Base-by-base conservation (phyloP, 2,113 vertebrate species). In the Lontra canadensis region DNA sequence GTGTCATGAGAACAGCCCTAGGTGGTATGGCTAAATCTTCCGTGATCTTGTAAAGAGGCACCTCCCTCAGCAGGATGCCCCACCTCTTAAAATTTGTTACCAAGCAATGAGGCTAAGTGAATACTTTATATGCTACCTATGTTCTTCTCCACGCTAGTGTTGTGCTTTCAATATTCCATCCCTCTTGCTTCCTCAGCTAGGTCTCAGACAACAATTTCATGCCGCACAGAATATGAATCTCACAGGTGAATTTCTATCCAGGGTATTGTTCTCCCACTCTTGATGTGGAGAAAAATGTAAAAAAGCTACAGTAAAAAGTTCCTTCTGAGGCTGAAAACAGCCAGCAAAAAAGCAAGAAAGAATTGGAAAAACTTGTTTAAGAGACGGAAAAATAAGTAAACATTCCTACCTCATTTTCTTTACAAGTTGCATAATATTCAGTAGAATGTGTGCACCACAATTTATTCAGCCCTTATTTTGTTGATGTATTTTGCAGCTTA, bases 161-260 rank as follows among this genome's bases (percentile, higher is more conserved):
- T 89, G n/a, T 23, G 47, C 15, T 69, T 96, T 96, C 59, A 42
- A 1, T 87, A 96, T 90, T 94, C 49, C 57, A 42, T 87, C 52
- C n/a, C 20, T 92, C 74, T 65, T 88, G 18, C 49, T 97, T 97
- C 59, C n/a, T 92, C 44, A 78, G 49, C 52, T 86, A 61, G 83
- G 61, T 95, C 88, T 67, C 74, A 88, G 67, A 65, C 20, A 92
- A 67, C 52, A 90, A 79, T 85, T 97, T 96, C 91, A 95, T 83
- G 63, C 59, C 78, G 82, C 47, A 69, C 1, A n/a, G 87, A 97
- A 94, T 92, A 73, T 90, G 81, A 95, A 74, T 65, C 55, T 92
- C 97, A 92, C 47, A 85, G 65, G 44, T 95, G 52, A 97, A 95
- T 94, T 97, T 92, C 39, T 39, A 90, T 69, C 49, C n/a, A 90